These are phyloP conservation scores for Thunnus albacares DNA, from an alignment of 2,797 vertebrate genomes.

Conservation along the genomic window DNA sequence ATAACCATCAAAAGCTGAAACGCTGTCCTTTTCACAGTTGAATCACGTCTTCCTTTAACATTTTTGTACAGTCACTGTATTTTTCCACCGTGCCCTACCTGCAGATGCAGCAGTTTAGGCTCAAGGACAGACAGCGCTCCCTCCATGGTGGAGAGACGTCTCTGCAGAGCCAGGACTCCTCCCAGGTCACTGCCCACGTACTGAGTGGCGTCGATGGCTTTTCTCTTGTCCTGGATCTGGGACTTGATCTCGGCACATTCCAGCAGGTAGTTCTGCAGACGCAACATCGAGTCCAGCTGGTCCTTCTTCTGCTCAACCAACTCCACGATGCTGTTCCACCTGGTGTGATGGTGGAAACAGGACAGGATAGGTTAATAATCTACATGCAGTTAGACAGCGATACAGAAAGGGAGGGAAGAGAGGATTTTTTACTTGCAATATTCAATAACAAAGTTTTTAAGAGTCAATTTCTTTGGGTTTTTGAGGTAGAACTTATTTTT, in stretches of 20 bases:
- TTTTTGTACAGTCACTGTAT: neutral
- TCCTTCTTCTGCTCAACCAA: constrained; percentile 93
- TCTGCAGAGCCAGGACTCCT: constrained; percentile 89
- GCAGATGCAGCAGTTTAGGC: constrained; percentile 91
- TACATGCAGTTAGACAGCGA: neutral
- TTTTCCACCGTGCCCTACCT: constrained; percentile 55
- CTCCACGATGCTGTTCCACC: constrained; percentile 96
- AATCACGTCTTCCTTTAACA: no score
- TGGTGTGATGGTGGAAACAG: constrained; percentile 61
- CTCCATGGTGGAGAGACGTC: constrained; percentile 93
- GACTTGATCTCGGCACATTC: constrained; percentile 93
- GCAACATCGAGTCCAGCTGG: constrained; percentile 89
- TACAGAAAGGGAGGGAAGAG: neutral
- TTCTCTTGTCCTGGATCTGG: constrained; percentile 93
- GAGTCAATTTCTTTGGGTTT: neutral
- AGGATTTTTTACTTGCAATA: neutral
- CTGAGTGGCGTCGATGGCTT: constrained; percentile 91
- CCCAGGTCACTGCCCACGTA: constrained; percentile 90
- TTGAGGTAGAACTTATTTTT: neutral
- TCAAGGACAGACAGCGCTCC: constrained; percentile 92
- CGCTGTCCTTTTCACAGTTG: no score
- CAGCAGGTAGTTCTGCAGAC: constrained; percentile 95
- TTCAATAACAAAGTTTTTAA: neutral
- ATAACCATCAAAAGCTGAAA: neutral
- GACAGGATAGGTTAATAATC: neutral